Conservation (phyloP, 2,797 vertebrate genomes). For the Chrysocyon brachyurus region DNA sequence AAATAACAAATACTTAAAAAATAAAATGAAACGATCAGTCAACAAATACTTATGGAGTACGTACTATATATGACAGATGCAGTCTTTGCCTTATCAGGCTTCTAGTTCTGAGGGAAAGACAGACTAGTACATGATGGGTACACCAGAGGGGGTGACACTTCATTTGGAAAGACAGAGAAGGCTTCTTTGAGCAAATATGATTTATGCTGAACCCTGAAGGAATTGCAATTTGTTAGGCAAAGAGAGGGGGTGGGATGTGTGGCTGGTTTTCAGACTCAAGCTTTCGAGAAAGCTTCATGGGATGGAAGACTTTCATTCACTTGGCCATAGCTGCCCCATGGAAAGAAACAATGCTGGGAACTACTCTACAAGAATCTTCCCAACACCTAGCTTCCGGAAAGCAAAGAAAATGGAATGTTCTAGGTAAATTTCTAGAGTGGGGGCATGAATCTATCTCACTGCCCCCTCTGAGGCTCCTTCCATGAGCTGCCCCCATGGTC, state of each 20-base stretch:
- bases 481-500: too few species aligned
- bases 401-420: neutral
- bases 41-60: neutral
- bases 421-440: neutral
- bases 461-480: too few species aligned
- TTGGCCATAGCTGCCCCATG: neutral
- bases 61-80: neutral
- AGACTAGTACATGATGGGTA: fast-evolving
- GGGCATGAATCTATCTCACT: neutral
- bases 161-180: neutral
- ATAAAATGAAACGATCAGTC: neutral
- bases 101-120: neutral
- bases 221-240: neutral
- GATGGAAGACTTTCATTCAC: neutral
- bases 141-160: fast-evolving
- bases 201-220: neutral
- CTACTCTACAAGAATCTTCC: neutral
- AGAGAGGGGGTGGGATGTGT: too few species aligned
- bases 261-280: neutral
- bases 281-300: neutral
- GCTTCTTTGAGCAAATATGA: neutral
- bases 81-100: neutral
- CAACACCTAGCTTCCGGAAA: neutral
- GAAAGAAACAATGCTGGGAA: neutral
- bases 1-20: neutral